Conservation (phyloP, 2,113 vertebrate genomes). For the Lanius ludovicianus region DNA sequence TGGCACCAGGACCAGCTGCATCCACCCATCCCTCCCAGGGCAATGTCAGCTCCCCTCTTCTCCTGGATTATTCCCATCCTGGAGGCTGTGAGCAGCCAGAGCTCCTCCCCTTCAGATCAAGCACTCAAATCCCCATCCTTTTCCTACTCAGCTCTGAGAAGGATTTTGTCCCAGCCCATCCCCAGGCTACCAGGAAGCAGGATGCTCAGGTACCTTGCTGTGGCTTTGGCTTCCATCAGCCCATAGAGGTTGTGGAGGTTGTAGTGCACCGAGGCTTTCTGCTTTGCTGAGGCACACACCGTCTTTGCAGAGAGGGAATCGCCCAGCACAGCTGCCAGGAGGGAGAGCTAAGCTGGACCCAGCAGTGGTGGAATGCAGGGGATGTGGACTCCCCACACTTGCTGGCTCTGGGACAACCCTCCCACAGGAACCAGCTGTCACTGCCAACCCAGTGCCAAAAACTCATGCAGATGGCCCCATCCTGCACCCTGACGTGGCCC, state of each 20-base stretch:
- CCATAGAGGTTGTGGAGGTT: slow-evolving; percentile 81
- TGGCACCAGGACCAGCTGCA: not conserved
- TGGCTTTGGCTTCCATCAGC: slow-evolving; percentile 80
- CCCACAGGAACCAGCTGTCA: not conserved
- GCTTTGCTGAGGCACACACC: slow-evolving; percentile 71
- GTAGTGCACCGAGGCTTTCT: slow-evolving; percentile 74
- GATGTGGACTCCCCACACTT: rapidly evolving
- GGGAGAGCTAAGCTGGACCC: not conserved
- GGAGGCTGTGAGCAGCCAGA: not conserved
- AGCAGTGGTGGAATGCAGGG: rapidly evolving
- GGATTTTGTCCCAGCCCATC: not conserved
- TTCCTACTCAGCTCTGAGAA: not conserved
- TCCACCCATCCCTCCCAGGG: not conserved
- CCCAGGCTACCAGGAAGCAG: rapidly evolving
- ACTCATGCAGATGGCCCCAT: not conserved
- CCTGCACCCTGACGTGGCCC: not conserved
- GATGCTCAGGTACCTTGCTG: slow-evolving; percentile 61
- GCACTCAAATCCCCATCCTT: not conserved
- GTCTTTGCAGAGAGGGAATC: slow-evolving; percentile 71
- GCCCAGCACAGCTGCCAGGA: slow-evolving; percentile 66
- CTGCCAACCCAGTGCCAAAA: not conserved
- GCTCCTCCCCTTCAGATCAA: not conserved
- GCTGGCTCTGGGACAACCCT: not conserved
- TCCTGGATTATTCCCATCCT: not conserved
- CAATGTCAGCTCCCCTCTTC: not conserved